Conservation (phyloP, 37 sponge, comb jelly and placozoan genomes). For the Bolinopsis microptera region DNA sequence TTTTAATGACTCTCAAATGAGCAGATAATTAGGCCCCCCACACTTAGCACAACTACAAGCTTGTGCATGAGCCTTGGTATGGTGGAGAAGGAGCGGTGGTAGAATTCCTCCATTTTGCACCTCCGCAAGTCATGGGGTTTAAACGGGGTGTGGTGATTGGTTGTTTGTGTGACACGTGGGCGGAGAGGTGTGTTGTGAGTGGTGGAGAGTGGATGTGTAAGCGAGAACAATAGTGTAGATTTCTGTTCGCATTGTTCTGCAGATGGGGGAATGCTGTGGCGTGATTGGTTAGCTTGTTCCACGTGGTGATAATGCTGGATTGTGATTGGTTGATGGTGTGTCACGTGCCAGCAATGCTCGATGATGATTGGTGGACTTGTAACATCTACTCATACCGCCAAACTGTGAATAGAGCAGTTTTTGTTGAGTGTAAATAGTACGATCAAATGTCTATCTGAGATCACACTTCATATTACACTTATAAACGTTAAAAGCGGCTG, state of each 20-base stretch:
- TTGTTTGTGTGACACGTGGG: constrained; percentile 2
- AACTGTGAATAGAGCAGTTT: neutral
- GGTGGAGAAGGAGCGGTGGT: too few relatives aligned
- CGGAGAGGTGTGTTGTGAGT: neutral
- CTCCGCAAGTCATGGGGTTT: neutral
- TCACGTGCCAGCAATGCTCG: neutral
- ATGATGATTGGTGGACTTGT: neutral
- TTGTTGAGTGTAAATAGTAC: neutral
- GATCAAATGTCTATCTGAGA: neutral
- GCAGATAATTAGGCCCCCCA: too few relatives aligned
- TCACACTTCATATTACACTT: too few relatives aligned
- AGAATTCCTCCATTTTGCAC: neutral
- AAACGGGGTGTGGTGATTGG: neutral
- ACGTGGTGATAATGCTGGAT: neutral
- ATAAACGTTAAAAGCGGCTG: too few relatives aligned
- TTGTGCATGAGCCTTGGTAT: neutral
- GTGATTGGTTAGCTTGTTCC: neutral
- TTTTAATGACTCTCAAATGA: too few relatives aligned
- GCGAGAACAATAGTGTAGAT: constrained; percentile 46
- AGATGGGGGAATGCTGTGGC: neutral
- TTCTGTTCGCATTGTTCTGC: constrained; percentile 44
- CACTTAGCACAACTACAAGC: too few relatives aligned
- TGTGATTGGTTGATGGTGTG: neutral
- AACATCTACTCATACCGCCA: neutral
- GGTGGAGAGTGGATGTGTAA: neutral